phyloP scores from a whole-genome alignment of 2,888 invertebrate genomes.

The Acronicta aceris region DNA sequence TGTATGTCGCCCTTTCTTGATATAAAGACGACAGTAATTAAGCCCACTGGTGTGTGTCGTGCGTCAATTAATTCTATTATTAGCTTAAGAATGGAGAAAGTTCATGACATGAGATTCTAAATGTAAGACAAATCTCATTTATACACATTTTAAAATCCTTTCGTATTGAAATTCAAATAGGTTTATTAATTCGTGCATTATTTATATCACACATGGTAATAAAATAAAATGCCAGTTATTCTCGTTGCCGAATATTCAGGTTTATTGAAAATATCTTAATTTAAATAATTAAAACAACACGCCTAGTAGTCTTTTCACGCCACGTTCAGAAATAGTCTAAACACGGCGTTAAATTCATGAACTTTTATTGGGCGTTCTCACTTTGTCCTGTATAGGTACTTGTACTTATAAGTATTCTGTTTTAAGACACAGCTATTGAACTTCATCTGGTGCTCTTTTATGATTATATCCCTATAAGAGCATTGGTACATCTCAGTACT shows the following conservation, averaged over 20 bases:
- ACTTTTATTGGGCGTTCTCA: conserved; percentile 5
- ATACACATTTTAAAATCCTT: neutral
- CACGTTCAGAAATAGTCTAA: conserved; percentile 9
- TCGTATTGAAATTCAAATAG: neutral
- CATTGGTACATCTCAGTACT: neutral
- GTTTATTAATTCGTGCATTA: neutral
- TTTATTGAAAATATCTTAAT: conserved; percentile 16
- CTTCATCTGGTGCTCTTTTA: neutral
- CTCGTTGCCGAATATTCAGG: conserved; percentile 1
- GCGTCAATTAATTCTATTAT: conserved; percentile 35
- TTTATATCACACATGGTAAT: conserved; percentile 1
- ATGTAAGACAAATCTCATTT: conserved; percentile 17
- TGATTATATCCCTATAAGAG: no score
- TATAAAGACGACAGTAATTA: conserved; percentile 3
- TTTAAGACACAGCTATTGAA: neutral
- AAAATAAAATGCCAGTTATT: conserved; percentile 4
- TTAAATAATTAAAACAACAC: conserved; percentile 21
- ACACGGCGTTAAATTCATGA: conserved; percentile 2
- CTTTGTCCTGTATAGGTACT: conserved; percentile 14
- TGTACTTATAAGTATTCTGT: neutral
- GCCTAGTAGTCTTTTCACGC: conserved; percentile 16
- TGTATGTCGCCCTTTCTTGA: conserved; percentile 8
- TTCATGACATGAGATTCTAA: conserved; percentile 1
- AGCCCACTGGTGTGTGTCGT: conserved; percentile 10
- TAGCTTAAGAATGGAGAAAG: conserved; percentile 10